phyloP scores from a whole-genome alignment of 2,113 vertebrate species.

The Dipodomys ordii region DNA sequence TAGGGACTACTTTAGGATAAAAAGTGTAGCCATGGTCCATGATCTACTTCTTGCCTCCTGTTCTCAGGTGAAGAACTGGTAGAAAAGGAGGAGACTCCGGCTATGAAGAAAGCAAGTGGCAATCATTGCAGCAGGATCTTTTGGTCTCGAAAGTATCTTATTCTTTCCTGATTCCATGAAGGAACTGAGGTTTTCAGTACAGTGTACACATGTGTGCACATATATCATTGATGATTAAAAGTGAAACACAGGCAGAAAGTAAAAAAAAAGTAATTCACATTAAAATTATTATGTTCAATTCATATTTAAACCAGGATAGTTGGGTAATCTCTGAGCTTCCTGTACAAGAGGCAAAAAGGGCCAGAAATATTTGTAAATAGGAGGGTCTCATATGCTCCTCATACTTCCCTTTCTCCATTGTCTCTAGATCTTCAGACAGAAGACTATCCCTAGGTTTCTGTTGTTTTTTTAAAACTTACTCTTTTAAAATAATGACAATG shows the following conservation, averaged over 20 bases:
- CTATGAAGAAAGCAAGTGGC: neutral
- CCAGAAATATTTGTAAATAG: neutral
- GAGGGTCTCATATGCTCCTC: fast-evolving
- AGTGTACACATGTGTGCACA: fast-evolving
- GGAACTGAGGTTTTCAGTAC: neutral
- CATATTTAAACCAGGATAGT: neutral
- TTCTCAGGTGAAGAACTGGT: neutral
- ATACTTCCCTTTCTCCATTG: fast-evolving
- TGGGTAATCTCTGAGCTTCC: neutral
- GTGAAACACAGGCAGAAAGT: neutral
- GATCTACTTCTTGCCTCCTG: fast-evolving
- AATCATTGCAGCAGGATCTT: neutral
- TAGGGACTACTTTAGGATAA: neutral
- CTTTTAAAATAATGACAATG: neutral
- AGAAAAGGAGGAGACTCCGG: too few relatives aligned
- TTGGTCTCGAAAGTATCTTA: neutral
- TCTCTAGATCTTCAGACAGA: neutral
- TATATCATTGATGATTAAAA: neutral
- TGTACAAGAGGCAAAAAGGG: neutral
- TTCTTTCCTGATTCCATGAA: neutral
- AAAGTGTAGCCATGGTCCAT: too few relatives aligned
- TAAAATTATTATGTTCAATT: neutral
- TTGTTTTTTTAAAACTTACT: neutral
- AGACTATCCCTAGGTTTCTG: neutral
- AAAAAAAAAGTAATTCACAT: neutral